phyloP scores from a whole-genome alignment of 2,797 vertebrate genomes.

The Macropodus opercularis region DNA sequence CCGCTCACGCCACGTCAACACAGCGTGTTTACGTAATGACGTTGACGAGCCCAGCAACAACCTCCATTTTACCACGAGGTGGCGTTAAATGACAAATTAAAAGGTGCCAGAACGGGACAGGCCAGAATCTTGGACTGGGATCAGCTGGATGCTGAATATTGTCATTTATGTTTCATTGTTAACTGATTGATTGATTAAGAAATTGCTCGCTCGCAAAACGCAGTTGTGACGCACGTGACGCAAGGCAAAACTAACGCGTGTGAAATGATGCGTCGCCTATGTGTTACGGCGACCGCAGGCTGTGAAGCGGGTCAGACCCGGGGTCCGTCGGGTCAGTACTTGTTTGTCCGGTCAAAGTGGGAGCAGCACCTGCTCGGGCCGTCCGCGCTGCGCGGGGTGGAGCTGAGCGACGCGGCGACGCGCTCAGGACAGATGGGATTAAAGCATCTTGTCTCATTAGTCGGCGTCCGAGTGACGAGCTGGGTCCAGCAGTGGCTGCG shows the following conservation, averaged over 20 bases:
- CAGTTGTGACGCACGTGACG: neutral
- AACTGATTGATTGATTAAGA: too few relatives aligned
- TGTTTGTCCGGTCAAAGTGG: too few relatives aligned
- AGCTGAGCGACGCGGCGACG: constrained; percentile 66
- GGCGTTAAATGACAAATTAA: constrained; percentile 37
- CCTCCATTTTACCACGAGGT: constrained; percentile 24
- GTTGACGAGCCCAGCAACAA: constrained; percentile 5
- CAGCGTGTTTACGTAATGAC: constrained; percentile 75
- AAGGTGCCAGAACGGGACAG: too few relatives aligned
- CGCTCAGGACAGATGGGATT: constrained; percentile 76
- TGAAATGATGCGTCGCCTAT: too few relatives aligned
- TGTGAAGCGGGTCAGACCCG: too few relatives aligned
- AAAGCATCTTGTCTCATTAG: constrained; percentile 81
- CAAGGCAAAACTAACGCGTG: neutral
- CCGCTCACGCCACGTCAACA: constrained; percentile 83
- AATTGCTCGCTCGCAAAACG: neutral
- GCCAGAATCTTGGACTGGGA: neutral
- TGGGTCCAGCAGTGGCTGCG: constrained; percentile 31
- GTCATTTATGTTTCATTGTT: too few relatives aligned
- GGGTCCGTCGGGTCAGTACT: too few relatives aligned
- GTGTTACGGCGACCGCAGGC: too few relatives aligned
- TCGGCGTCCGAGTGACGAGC: constrained; percentile 53
- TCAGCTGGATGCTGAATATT: neutral
- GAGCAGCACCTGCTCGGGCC: neutral
- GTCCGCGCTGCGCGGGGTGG: constrained; percentile 68